A percentile compares a stretch with the other conserved stretches of the same genome.
phyloP scores from a whole-genome alignment of 1,140 invertebrate genomes.

The Portunus trituberculatus region DNA sequence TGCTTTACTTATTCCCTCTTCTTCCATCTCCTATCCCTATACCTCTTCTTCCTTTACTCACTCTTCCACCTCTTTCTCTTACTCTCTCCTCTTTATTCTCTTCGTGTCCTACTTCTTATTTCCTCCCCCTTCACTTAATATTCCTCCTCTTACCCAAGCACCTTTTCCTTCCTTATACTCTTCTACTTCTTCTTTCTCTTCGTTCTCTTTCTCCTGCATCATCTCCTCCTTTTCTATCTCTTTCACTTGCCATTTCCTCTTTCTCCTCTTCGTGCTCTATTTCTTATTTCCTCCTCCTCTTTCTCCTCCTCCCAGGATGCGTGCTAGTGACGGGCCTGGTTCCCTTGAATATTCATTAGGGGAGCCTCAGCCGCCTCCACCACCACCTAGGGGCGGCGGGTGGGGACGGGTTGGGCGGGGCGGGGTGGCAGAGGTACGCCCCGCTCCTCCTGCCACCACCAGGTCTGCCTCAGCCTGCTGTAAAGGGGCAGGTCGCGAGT shows the following conservation, averaged over 20 bases:
- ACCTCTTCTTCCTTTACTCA: no score
- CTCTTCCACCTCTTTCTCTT: no score
- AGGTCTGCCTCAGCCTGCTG: neutral
- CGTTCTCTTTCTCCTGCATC: neutral
- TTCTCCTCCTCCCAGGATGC: neutral
- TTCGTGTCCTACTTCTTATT: no score
- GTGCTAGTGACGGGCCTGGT: slow-evolving; percentile 40
- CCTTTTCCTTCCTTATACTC: no score
- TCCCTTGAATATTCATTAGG: slow-evolving; percentile 40
- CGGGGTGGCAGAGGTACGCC: neutral
- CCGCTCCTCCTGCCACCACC: neutral
- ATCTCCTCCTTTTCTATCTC: slow-evolving; percentile 37
- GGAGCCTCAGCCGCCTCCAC: neutral
- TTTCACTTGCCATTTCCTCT: neutral
- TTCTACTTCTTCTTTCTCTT: no score
- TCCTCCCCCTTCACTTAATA: no score
- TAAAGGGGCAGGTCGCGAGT: neutral
- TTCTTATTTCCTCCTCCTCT: slow-evolving; percentile 47
- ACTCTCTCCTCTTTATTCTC: no score
- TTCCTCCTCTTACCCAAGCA: no score
- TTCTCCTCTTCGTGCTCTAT: neutral
- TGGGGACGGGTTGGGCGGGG: neutral
- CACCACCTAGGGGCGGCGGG: neutral
- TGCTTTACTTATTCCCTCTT: no score
- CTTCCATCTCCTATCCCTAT: no score